Percentiles rank a stretch among this genome's conserved stretches.
Conservation (phyloP, 2,888 invertebrate species). For the Magallana nippona region DNA sequence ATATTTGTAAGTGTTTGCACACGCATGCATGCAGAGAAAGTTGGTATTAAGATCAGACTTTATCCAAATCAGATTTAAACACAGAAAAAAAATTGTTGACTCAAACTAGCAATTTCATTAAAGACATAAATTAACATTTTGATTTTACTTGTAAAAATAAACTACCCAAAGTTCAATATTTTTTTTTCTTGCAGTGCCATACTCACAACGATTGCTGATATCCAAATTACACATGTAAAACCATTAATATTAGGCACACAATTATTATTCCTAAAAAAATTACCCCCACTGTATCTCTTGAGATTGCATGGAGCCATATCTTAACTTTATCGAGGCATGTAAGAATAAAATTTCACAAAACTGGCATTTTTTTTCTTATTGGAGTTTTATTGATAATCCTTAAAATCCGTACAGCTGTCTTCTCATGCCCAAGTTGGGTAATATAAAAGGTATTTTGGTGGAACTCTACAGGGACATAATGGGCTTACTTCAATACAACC, state of each 20-base stretch:
- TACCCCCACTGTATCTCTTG: background rate
- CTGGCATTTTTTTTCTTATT: conserved; percentile 8
- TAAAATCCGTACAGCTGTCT: background rate
- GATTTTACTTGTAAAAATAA: too few relatives aligned
- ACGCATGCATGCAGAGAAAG: too few relatives aligned
- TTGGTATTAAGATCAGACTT: too few relatives aligned
- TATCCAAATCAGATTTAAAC: too few relatives aligned
- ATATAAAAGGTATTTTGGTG: background rate
- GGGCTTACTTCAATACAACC: conserved; percentile 14
- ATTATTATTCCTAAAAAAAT: background rate
- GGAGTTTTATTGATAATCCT: conserved; percentile 29
- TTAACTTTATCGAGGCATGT: background rate
- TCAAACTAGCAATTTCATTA: too few relatives aligned
- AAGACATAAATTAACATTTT: too few relatives aligned
- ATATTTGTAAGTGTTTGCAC: too few relatives aligned
- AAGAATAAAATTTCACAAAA: background rate
- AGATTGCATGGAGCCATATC: background rate
- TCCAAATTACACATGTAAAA: background rate
- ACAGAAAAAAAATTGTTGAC: too few relatives aligned
- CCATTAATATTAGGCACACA: background rate
- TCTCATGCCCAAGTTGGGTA: background rate
- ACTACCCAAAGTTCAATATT: too few relatives aligned
- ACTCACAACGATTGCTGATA: background rate
- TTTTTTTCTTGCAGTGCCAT: too few relatives aligned
- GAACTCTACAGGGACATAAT: background rate